Base-by-base conservation (phyloP, 2,888 invertebrate genomes). In the Xestia c-nigrum region DNA sequence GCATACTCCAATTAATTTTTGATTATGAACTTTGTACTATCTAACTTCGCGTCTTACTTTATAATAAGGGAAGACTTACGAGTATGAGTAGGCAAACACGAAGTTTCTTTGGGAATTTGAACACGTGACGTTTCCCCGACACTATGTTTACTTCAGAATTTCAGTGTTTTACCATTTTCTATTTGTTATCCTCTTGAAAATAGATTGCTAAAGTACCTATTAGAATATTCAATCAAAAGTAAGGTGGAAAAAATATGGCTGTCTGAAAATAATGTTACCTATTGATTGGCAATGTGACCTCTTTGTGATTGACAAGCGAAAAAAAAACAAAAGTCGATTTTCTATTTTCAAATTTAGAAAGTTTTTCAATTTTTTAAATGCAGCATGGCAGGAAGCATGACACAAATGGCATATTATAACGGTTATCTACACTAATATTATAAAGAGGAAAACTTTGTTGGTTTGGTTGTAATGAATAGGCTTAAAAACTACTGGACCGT, bases 1-100 rank as follows among this genome's bases (percentile, higher is more conserved):
- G 61, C 43, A 57, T 52, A 52, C 59, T 72, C 5, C 9, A 83
- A 73, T 85, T 50, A 74, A 59, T 72, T 70, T 72, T 76, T 78
- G 16, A 76, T 68, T 69, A 72, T 61, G 46, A 66, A 72, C 71
- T 73, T 74, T 59, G 55, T 66, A 74, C 31, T 73, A 43, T 50
- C 43, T 46, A 24, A 59, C 74, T 59, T 67, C 4, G 46, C 40
- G 31, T 68, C 31, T 52, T 71, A 75, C 47, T 57, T 73, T 65
- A 57, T 72, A 59, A 65, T 46, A 55, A 31, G 57, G 43, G n/a
- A 50, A 68, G 50, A 64, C 50, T 70, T 72, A 59, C 38, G 59
- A 61, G 16, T 63, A 59, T 43, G 59, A 61, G 16, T 63, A 65
- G 16, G 21, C 19, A 77, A 85, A 85, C 19, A 74, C 31, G 40